Evolutionary conservation across 2,113 vertebrate genomes (phyloP).

Genomic region (Poicephalus gulielmi): DNA sequence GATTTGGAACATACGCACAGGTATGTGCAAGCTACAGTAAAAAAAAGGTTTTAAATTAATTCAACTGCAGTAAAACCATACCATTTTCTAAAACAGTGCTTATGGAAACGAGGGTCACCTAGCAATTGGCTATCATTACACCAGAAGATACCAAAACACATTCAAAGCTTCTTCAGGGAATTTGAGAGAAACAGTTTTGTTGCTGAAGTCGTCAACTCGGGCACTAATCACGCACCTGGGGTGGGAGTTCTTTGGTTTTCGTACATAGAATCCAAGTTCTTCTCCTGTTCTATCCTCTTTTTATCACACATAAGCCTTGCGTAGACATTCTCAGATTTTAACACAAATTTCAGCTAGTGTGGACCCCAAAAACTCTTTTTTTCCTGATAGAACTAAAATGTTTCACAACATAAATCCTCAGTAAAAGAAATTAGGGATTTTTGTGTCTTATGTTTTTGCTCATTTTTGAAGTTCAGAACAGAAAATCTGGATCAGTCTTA

Average conservation of each 20-base stretch:
- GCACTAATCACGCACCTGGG: not conserved
- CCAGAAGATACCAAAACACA: not conserved
- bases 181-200: not conserved
- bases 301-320: not conserved
- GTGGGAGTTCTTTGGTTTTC: not conserved
- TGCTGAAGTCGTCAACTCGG: not conserved
- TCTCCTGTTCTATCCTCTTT: not conserved
- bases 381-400: not conserved
- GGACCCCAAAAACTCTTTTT: not conserved
- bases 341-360: not conserved
- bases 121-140: not conserved
- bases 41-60: not conserved
- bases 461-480: slow-evolving; percentile 6
- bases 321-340: not conserved
- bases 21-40: not conserved
- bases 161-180: not conserved
- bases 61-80: not conserved
- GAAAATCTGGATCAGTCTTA: slow-evolving; percentile 5
- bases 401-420: not conserved
- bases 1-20: not conserved
- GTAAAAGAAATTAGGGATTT: not conserved
- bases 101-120: not conserved
- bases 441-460: not conserved
- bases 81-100: not conserved
- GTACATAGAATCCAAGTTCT: not conserved